These are phyloP conservation scores for Pristionchus pacificus DNA, from an alignment of 1,140 invertebrate species.

Conservation along the genomic window DNA sequence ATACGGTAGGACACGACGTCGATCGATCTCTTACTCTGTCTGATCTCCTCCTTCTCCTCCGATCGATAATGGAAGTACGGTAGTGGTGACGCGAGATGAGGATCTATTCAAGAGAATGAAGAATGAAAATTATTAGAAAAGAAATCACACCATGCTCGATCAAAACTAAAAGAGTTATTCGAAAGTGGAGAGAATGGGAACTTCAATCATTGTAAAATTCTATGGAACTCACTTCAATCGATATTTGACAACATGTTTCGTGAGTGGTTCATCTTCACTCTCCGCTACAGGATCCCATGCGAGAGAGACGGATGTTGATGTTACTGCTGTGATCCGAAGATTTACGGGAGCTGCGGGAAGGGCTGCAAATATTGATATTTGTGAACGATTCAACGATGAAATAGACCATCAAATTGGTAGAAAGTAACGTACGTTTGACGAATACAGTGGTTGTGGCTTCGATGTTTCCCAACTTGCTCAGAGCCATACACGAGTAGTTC, in stretches of 20 bases:
- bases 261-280: constrained; percentile 35
- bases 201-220: too few relatives aligned
- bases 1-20: not conserved
- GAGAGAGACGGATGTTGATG: constrained; percentile 30
- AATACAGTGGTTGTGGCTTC: constrained; percentile 79
- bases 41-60: constrained; percentile 1
- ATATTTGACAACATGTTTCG: constrained; percentile 38
- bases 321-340: constrained; percentile 32
- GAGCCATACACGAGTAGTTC: constrained; percentile 92
- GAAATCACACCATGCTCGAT: too few relatives aligned
- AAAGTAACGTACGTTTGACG: constrained; percentile 76
- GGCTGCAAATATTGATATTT: constrained; percentile 33
- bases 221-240: constrained; percentile 43
- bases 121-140: too few relatives aligned
- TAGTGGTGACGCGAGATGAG: too few relatives aligned
- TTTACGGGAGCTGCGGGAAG: constrained; percentile 35
- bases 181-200: too few relatives aligned
- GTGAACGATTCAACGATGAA: not conserved
- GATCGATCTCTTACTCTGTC: not conserved
- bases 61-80: too few relatives aligned
- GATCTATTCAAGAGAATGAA: too few relatives aligned
- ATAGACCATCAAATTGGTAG: constrained; percentile 8
- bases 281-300: constrained; percentile 38
- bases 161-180: too few relatives aligned
- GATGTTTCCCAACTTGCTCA: constrained; percentile 85